Evolutionary conservation across 1,140 invertebrate genomes (phyloP).

Genomic region (Littorina saxatilis): DNA sequence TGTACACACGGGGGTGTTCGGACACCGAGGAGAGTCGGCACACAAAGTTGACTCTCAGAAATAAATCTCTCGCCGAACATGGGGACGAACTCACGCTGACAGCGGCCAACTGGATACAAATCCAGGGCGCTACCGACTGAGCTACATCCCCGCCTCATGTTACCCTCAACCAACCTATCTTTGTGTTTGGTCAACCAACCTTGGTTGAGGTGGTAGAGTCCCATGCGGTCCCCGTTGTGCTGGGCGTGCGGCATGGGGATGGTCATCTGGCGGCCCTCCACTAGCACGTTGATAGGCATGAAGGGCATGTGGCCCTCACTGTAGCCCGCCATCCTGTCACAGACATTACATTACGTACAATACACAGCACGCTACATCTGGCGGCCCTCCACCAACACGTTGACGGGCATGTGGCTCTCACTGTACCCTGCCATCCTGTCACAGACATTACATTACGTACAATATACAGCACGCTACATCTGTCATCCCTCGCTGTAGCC

Average conservation of each 20-base stretch:
- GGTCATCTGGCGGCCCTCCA: slow-evolving; percentile 12
- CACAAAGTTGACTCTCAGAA: no score
- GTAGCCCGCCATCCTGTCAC: slow-evolving; percentile 1
- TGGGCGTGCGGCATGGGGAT: slow-evolving; percentile 7
- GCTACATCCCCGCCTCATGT: background rate
- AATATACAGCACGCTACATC: no score
- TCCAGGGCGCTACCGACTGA: no score
- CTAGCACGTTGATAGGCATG: slow-evolving; percentile 19
- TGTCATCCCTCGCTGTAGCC: no score
- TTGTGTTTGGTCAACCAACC: no score
- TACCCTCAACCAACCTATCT: background rate
- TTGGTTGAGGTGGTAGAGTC: slow-evolving; percentile 3
- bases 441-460: no score
- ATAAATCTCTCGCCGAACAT: no score
- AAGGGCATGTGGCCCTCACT: background rate
- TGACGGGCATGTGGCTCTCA: background rate
- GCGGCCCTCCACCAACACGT: slow-evolving; percentile 1
- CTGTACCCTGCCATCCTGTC: background rate
- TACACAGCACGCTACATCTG: background rate
- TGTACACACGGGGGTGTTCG: no score
- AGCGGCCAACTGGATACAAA: no score
- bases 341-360: no score
- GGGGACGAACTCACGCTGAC: no score
- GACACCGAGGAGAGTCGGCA: no score
- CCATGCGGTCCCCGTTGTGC: background rate